These are phyloP conservation scores for Orchestes rusci DNA, from an alignment of 2,888 invertebrate species.

Conservation along the genomic window DNA sequence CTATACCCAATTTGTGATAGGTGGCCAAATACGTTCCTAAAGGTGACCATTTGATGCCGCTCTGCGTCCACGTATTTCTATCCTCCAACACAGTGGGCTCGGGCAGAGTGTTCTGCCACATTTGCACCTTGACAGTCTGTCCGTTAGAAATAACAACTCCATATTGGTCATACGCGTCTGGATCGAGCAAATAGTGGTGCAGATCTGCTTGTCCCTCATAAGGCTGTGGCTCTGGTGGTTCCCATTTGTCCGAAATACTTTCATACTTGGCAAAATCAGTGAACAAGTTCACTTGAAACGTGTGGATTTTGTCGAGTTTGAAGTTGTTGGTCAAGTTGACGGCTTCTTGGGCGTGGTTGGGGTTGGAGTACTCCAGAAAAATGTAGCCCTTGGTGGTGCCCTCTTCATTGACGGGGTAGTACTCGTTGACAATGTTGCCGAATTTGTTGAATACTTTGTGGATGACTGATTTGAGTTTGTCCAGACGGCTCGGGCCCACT, in stretches of 20 bases:
- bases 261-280: conserved; percentile 94
- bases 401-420: conserved; percentile 76
- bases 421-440: conserved; percentile 80
- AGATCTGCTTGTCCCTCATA: conserved; percentile 91
- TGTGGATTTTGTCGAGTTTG: conserved; percentile 93
- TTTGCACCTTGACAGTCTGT: conserved; percentile 53
- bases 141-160: conserved; percentile 78
- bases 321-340: conserved; percentile 84
- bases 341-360: conserved; percentile 79
- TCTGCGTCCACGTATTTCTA: conserved; percentile 90
- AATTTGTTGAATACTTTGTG: conserved; percentile 85
- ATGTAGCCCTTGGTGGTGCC: conserved; percentile 84
- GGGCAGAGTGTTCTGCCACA: conserved; percentile 85
- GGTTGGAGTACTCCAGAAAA: conserved; percentile 85
- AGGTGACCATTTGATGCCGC: conserved; percentile 96
- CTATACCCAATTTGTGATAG: conserved; percentile 92
- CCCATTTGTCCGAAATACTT: conserved; percentile 88
- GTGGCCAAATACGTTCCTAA: conserved; percentile 94
- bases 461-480: conserved; percentile 88
- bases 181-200: conserved; percentile 86
- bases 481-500: conserved; percentile 85
- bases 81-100: conserved; percentile 79
- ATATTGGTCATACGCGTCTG: conserved; percentile 95
- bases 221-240: conserved; percentile 78
- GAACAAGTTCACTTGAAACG: conserved; percentile 77